A percentile compares a stretch with the other conserved stretches of the same genome.
phyloP scores from a whole-genome alignment of 2,888 invertebrate genomes.

The Brachyopa scutellaris region DNA sequence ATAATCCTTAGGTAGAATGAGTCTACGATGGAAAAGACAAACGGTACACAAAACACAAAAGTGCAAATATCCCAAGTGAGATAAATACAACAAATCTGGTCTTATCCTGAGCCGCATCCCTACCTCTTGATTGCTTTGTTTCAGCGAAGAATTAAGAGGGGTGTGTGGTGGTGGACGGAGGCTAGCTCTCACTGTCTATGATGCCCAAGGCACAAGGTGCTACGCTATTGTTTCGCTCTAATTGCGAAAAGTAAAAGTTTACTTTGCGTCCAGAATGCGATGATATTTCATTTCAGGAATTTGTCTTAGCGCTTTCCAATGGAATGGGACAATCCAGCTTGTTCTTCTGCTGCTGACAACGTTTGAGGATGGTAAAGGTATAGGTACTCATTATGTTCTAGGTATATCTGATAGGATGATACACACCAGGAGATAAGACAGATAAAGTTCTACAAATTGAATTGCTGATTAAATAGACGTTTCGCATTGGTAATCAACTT shows the following conservation, averaged over 20 bases:
- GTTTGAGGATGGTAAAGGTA: conserved; percentile 23
- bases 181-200: background rate
- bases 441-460: conserved; percentile 72
- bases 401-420: conserved; percentile 45
- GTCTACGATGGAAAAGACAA: conserved; percentile 13
- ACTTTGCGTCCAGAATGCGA: conserved; percentile 53
- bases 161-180: background rate
- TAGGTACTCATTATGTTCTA: conserved; percentile 17
- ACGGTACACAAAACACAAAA: conserved; percentile 37
- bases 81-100: conserved; percentile 45
- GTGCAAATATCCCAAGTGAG: conserved; percentile 49
- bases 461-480: conserved; percentile 72
- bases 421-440: conserved; percentile 51
- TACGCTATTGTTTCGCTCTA: conserved; percentile 61
- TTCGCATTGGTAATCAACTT: conserved; percentile 71
- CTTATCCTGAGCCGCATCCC: background rate
- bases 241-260: conserved; percentile 71
- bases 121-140: conserved; percentile 42
- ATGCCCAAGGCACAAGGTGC: background rate
- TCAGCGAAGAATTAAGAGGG: background rate
- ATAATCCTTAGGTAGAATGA: conserved; percentile 8
- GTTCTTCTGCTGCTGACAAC: conserved; percentile 38
- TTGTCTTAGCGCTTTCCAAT: conserved; percentile 15
- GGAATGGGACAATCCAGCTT: background rate
- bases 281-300: conserved; percentile 65